phyloP scores from a whole-genome alignment of 2,888 invertebrate genomes.

The Epinotia nisella region DNA sequence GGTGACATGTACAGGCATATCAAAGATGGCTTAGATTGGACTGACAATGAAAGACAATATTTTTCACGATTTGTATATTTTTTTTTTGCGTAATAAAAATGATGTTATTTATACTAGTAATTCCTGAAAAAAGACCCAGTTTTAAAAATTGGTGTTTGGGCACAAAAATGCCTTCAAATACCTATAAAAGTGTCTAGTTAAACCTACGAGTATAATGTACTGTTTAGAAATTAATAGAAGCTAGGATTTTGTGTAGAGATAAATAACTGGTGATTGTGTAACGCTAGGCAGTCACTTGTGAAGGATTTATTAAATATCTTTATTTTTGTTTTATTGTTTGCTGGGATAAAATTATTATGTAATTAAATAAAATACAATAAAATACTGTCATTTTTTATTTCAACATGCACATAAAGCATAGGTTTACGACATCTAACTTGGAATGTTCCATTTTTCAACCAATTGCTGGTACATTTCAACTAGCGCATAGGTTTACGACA shows the following conservation, averaged over 20 bases:
- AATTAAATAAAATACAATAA: conserved; percentile 73
- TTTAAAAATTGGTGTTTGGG: conserved; percentile 15
- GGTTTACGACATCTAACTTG: no score
- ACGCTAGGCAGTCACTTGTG: conserved; percentile 59
- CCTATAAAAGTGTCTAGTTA: conserved; percentile 33
- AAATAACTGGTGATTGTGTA: conserved; percentile 23
- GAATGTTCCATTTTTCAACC: no score
- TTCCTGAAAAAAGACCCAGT: conserved; percentile 17
- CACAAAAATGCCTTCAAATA: conserved; percentile 41
- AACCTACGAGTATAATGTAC: conserved; percentile 32
- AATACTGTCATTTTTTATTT: conserved; percentile 49
- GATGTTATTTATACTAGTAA: conserved; percentile 27
- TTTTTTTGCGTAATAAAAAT: conserved; percentile 33
- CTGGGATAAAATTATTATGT: conserved; percentile 70
- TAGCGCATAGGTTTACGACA: no score
- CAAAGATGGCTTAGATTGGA: conserved; percentile 53
- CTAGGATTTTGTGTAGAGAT: not conserved
- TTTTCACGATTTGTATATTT: conserved; percentile 49
- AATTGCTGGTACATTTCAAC: no score
- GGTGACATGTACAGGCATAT: conserved; percentile 58
- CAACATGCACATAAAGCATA: not conserved
- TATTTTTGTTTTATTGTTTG: conserved; percentile 61
- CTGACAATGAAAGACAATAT: conserved; percentile 70
- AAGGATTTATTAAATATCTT: conserved; percentile 64
- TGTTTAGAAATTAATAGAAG: conserved; percentile 35